These are phyloP conservation scores for Enteromius fasciolatus DNA, from an alignment of 2,797 vertebrate genomes.

Conservation along the genomic window DNA sequence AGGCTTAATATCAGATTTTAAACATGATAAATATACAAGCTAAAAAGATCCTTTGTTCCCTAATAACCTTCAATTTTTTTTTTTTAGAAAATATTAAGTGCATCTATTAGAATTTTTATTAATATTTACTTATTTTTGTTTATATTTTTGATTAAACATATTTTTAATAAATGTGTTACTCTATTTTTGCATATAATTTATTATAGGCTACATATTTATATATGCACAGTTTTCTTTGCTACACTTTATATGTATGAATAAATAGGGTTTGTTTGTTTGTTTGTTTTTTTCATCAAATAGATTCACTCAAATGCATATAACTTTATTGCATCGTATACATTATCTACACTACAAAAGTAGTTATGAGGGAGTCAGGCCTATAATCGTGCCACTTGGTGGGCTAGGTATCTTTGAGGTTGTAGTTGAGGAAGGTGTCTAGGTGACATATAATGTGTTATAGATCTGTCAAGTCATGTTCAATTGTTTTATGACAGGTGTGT, in stretches of 20 bases:
- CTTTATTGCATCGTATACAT: not conserved
- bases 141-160: not conserved
- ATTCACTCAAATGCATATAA: not conserved
- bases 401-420: not conserved
- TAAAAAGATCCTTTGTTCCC: not conserved
- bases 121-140: not conserved
- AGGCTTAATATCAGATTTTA: not conserved
- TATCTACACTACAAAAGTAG: not conserved
- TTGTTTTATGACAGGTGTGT: not conserved
- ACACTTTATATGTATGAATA: not conserved
- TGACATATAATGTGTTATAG: not conserved
- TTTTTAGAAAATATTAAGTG: not conserved
- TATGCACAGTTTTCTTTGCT: not conserved
- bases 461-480: not conserved
- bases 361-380: not conserved
- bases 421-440: not conserved
- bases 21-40: not conserved
- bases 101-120: too few relatives aligned
- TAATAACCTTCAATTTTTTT: not conserved
- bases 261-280: not conserved
- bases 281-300: not conserved
- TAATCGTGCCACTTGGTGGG: not conserved
- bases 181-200: not conserved
- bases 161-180: not conserved
- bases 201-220: not conserved